These are phyloP conservation scores for Dinomys branickii DNA, from an alignment of 2,113 vertebrate genomes.

Conservation along the genomic window DNA sequence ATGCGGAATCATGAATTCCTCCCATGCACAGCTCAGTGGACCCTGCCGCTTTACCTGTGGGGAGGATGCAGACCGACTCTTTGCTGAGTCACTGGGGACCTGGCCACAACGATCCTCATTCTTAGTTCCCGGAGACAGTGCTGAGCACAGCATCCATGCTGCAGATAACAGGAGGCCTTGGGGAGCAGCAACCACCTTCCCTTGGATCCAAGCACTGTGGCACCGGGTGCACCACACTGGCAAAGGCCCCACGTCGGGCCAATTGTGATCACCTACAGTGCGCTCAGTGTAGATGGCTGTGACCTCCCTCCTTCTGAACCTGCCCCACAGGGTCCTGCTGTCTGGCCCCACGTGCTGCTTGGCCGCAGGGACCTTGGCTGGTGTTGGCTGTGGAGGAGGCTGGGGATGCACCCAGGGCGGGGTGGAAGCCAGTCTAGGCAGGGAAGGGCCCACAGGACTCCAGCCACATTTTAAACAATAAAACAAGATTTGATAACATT, in stretches of 20 bases:
- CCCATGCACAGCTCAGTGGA: conserved; percentile 84
- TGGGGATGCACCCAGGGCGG: not conserved
- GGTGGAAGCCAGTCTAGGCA: not conserved
- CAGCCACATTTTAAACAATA: not conserved
- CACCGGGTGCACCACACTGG: not conserved
- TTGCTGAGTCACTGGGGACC: conserved; percentile 82
- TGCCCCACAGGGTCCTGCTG: not conserved
- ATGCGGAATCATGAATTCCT: conserved; percentile 86
- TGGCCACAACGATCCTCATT: no score
- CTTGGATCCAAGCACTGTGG: not conserved
- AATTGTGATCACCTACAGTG: no score
- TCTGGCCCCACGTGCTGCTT: not conserved
- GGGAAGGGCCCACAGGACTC: not conserved
- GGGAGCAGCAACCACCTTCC: not conserved
- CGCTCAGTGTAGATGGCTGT: not conserved
- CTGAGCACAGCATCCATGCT: no score
- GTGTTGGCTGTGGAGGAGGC: not conserved
- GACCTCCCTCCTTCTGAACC: not conserved
- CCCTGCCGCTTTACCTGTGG: conserved; percentile 88
- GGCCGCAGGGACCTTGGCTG: not conserved
- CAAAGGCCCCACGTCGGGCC: not conserved
- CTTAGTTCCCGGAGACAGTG: not conserved
- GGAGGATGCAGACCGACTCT: conserved; percentile 87
- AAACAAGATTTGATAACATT: not conserved
- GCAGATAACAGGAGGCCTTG: not conserved